These are phyloP conservation scores for Hippocampus mohnikei DNA, from an alignment of 2,113 vertebrate genomes.

Conservation along the genomic window DNA sequence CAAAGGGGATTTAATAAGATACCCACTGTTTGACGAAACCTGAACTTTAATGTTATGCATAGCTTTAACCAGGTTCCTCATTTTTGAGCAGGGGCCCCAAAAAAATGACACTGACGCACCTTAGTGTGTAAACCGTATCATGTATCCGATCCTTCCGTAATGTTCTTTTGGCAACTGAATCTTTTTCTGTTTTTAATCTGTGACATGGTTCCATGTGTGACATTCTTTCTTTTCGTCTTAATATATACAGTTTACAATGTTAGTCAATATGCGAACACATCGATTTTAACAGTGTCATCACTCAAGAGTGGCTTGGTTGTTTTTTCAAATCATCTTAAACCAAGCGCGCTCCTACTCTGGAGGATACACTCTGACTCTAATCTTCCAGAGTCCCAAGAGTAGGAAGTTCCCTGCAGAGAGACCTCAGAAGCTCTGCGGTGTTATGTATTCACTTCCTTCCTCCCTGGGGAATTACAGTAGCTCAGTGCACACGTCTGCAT, in stretches of 20 bases:
- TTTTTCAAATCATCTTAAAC: conserved; percentile 10
- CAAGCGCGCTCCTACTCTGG: conserved; percentile 8
- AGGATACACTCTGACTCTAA: conserved; percentile 28
- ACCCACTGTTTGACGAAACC: conserved; percentile 88
- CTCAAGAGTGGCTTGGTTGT: background rate
- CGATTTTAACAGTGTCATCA: background rate
- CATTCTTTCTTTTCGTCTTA: background rate
- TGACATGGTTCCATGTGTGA: background rate
- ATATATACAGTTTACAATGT: background rate
- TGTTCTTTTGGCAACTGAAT: background rate
- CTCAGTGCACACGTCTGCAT: conserved; percentile 34
- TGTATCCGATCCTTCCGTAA: conserved; percentile 33
- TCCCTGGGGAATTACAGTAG: conserved; percentile 38
- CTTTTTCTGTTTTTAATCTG: background rate
- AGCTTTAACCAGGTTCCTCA: conserved; percentile 75
- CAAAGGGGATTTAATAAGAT: conserved; percentile 99
- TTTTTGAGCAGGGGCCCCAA: conserved; percentile 57
- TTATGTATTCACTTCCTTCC: conserved; percentile 41
- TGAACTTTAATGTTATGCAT: conserved; percentile 88
- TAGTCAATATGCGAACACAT: background rate
- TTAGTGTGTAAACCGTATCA: conserved; percentile 77
- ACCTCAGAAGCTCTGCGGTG: conserved; percentile 39
- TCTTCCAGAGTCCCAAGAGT: conserved; percentile 34
- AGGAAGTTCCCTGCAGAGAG: conserved; percentile 33
- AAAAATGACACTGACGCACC: background rate